A percentile compares a stretch with the other conserved stretches of the same genome.
Evolutionary conservation across 2,888 invertebrate species (phyloP).

Genomic region (Apotomis betuletana): DNA sequence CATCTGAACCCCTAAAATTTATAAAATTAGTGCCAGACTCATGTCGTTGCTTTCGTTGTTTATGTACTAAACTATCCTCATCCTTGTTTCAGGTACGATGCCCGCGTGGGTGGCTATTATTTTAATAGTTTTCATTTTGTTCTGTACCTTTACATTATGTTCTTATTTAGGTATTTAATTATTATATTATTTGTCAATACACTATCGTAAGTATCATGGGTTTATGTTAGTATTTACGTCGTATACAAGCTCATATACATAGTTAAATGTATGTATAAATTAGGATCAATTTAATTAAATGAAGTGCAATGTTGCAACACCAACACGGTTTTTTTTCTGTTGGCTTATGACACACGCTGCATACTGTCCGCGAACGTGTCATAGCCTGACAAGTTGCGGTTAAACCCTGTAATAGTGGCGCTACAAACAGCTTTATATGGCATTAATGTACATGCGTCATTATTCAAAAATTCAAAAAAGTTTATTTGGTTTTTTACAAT

Average conservation of each 20-base stretch:
- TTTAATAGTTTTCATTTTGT: slow-evolving; percentile 89
- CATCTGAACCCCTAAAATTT: too few species aligned
- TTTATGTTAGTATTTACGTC: slow-evolving; percentile 55
- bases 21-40: not conserved
- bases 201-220: slow-evolving; percentile 60
- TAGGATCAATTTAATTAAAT: slow-evolving; percentile 74
- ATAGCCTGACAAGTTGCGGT: too few species aligned
- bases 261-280: slow-evolving; percentile 68
- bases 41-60: not conserved
- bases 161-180: slow-evolving; percentile 90
- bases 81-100: slow-evolving; percentile 86
- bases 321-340: not conserved
- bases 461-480: too few species aligned
- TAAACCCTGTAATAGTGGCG: too few species aligned
- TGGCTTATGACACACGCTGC: not conserved
- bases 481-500: too few species aligned
- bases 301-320: slow-evolving; percentile 64
- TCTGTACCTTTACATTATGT: slow-evolving; percentile 91
- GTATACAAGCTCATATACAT: slow-evolving; percentile 65
- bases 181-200: slow-evolving; percentile 44
- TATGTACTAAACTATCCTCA: not conserved
- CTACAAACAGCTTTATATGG: too few species aligned
- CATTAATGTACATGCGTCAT: too few species aligned
- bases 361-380: too few species aligned
- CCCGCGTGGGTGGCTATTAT: slow-evolving; percentile 92